Base-by-base conservation (phyloP, 1,140 invertebrate species). In the Berghia stephanieae region DNA sequence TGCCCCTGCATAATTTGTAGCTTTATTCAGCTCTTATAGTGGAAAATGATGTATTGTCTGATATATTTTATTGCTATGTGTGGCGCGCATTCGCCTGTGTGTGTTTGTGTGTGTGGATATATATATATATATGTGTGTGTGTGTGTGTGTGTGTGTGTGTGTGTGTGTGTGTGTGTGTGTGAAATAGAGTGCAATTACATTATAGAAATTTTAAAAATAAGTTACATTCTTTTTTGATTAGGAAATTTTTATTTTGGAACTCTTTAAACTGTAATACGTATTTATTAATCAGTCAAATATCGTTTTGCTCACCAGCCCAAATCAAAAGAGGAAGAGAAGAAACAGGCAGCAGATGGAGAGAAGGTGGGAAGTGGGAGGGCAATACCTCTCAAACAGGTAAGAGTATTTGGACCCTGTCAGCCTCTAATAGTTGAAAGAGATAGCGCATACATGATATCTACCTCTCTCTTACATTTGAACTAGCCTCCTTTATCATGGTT, bases 351-450 rank as follows among this genome's bases (percentile, higher is more conserved):
- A 80, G 96, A 97, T 88, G 92, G 83, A 55, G 86, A 88, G 44
- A 87, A 88, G 76, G 68, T 99, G 83, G 98, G 98, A 21, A 96
- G 95, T 84, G 98, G 98, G 0, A 91, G 98, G 75, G 94, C 95
- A 60, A 99, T 99, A 87, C 98, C 98, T 4, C 91, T 99, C 34
- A 99, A 98, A 89, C 96, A 99, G 91, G 90, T 90, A 46, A 55
- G 75, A 73, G n/a, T n/a, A n/a, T n/a, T n/a, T n/a, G n/a, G n/a
- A n/a, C n/a, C n/a, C n/a, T n/a, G n/a, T n/a, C n/a, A n/a, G n/a
- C n/a, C n/a, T n/a, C n/a, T n/a, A n/a, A n/a, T n/a, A n/a, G n/a
- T n/a, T n/a, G n/a, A n/a, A n/a, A n/a, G n/a, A n/a, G n/a, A n/a
- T n/a, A n/a, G n/a, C n/a, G n/a, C n/a, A n/a, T n/a, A n/a, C n/a